Conservation (phyloP, 2,888 invertebrate genomes). For the Boloria selene region DNA sequence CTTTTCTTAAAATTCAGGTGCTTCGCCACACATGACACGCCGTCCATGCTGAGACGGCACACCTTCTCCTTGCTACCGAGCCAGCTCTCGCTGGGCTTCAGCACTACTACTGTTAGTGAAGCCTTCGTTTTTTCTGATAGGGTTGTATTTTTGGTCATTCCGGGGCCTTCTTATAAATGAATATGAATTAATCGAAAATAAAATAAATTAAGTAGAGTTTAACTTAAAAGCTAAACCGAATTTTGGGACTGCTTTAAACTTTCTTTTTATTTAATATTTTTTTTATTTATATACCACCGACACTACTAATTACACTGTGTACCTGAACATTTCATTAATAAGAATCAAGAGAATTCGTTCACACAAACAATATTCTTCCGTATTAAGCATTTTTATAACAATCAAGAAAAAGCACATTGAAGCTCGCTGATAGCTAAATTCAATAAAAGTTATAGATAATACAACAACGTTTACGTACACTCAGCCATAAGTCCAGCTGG, state of each 20-base stretch:
- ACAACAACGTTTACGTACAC: conserved; percentile 53
- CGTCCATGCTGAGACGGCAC: conserved; percentile 53
- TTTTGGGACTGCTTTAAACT: too few relatives aligned
- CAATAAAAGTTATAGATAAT: not conserved
- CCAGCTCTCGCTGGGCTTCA: conserved; percentile 49
- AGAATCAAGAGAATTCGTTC: too few relatives aligned
- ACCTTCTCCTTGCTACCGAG: conserved; percentile 52
- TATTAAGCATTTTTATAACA: too few relatives aligned
- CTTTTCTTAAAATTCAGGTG: conserved; percentile 56
- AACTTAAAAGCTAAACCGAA: too few relatives aligned
- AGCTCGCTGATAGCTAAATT: not conserved
- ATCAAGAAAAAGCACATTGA: not conserved
- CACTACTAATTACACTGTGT: too few relatives aligned
- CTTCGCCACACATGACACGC: conserved; percentile 58
- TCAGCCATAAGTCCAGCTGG: conserved; percentile 68
- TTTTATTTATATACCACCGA: too few relatives aligned
- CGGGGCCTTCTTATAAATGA: conserved; percentile 57
- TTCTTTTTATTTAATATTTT: too few relatives aligned
- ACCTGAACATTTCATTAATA: too few relatives aligned
- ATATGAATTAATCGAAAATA: too few relatives aligned
- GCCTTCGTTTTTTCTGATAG: conserved; percentile 59
- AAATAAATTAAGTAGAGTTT: too few relatives aligned
- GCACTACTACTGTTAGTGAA: conserved; percentile 55
- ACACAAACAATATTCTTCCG: too few relatives aligned
- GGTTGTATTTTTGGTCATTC: conserved; percentile 63